Conservation (phyloP, 2,113 vertebrate species). For the Rattus norvegicus region GRCr8 NC_086026.1:29413001-29413500, state of each 20-base stretch:
- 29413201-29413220: too few relatives aligned
- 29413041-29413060: not conserved
- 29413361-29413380: not conserved
- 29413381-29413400: constrained; percentile 2
- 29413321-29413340: not conserved
- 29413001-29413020: not conserved
- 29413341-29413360: not conserved
- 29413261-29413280: not conserved
- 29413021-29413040: not conserved
- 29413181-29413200: not conserved
- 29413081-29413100: not conserved
- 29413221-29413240: not conserved
- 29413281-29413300: not conserved
- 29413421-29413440: constrained; percentile 23
- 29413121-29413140: not conserved
- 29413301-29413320: not conserved
- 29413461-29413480: constrained; percentile 2
- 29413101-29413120: not conserved
- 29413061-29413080: not conserved
- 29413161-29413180: not conserved
- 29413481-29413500: not conserved
- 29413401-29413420: not conserved
- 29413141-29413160: not conserved
- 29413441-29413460: not conserved
- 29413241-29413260: not conserved